Conservation (phyloP, 2,113 vertebrate species). For the Pampusana beccarii region DNA sequence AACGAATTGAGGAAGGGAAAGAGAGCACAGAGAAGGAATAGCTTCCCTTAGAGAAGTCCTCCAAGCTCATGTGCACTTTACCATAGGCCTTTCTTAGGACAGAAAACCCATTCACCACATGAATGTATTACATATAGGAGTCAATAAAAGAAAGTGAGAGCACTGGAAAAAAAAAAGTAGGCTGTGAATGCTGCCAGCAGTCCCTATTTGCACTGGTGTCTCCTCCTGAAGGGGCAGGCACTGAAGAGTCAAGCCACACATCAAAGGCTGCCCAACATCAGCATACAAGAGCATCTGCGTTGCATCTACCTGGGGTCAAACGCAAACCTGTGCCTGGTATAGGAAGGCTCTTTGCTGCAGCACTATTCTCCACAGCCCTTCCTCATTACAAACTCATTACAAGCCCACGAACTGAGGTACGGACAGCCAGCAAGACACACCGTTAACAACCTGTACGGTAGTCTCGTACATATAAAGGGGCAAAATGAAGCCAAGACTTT, state of each 20-base stretch:
- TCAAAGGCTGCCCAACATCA: not conserved
- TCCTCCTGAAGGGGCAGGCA: not conserved
- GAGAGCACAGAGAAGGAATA: not conserved
- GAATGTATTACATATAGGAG: not conserved
- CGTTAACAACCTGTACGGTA: not conserved
- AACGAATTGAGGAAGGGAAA: not conserved
- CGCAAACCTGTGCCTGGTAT: not conserved
- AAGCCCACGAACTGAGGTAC: not conserved
- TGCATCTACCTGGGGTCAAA: not conserved
- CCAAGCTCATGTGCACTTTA: not conserved
- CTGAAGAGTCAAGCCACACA: not conserved
- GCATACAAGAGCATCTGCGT: not conserved
- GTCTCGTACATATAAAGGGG: not conserved
- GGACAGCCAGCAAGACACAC: not conserved
- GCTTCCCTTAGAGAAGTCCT: not conserved
- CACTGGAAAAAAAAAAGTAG: too few relatives aligned
- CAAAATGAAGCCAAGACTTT: slow-evolving; percentile 27
- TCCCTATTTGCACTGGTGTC: not conserved
- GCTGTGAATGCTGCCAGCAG: not conserved
- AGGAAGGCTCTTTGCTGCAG: not conserved
- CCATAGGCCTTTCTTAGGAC: not conserved
- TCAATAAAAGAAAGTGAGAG: not conserved
- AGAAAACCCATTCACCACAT: not conserved
- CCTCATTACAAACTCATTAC: too few relatives aligned
- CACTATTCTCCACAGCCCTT: not conserved